Evolutionary conservation across 2,113 vertebrate species (phyloP).

Genomic region (Odocoileus hemionus): DNA sequence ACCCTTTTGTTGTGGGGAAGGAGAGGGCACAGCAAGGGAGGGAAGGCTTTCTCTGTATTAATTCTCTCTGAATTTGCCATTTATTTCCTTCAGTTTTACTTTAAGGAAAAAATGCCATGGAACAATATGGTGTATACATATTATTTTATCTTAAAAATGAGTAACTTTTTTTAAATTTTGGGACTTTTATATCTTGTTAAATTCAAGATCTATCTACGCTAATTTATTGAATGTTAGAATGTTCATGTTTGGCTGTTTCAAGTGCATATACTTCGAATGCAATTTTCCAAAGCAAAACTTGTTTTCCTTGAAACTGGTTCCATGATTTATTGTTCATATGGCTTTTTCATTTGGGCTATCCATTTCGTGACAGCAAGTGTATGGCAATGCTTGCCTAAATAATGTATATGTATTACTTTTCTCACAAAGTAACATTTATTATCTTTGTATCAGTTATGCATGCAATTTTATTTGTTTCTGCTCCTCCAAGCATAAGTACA

Average conservation of each 20-base stretch:
- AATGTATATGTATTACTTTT: background rate
- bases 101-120: background rate
- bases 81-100: conserved; percentile 19
- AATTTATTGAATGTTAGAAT: background rate
- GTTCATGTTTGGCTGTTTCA: background rate
- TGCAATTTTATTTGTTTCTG: background rate
- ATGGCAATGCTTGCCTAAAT: background rate
- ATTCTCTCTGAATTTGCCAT: background rate
- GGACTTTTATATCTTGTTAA: background rate
- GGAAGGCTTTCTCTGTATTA: background rate
- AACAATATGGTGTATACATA: background rate
- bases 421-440: background rate
- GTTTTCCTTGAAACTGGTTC: conserved; percentile 16
- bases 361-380: background rate
- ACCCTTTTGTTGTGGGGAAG: background rate
- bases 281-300: background rate
- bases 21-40: background rate
- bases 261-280: background rate
- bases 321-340: background rate
- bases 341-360: background rate
- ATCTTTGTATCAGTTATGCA: background rate
- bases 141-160: background rate
- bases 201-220: background rate
- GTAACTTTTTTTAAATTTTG: background rate
- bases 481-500: background rate